Base-by-base conservation (phyloP, 2,888 invertebrate species). In the Halictus quadricinctus region DNA sequence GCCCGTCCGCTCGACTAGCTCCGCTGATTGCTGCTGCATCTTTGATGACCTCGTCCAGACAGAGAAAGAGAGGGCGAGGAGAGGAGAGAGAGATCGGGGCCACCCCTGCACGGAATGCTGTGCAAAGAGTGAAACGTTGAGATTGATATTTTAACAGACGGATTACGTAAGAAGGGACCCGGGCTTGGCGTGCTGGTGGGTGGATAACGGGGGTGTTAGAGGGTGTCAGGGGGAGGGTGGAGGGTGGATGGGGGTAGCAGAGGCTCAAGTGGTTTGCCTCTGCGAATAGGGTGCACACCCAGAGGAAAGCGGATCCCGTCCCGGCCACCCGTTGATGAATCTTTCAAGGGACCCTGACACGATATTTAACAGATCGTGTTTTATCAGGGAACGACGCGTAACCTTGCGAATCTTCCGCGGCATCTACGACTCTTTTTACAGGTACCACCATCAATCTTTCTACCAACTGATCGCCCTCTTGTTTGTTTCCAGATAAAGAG, bases 1-100 rank as follows among this genome's bases (percentile, higher is more conserved):
- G 91, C 91, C 91, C 90, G 92, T 91, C 89, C 92, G 92, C 90
- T 91, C 92, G 94, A 94, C 93, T 93, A 93, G 94, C 93, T 92
- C 89, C 91, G 93, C 93, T 94, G 94, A 94, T 94, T 94, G 94
- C 94, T 94, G 93, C 87, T 94, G 94, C 94, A 94, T 94, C 93
- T 94, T 94, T 94, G 94, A 94, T 94, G 94, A 94, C 92, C 93
- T 92, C 93, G 92, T 91, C 93, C 94, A 94, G 94, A 94, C 94
- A 90, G 91, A 88, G 90, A 86, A 90, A 90, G 89, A 88, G 90
- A 85, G 89, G 90, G 89, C 1, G 64, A 64, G 29, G 64, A 58
- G 58, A 12, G 87, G 75, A 88, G 72, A 88, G 86, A 89, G 41
- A 89, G 89, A 89, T 90, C 86, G 88, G 88, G 90, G 90, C 88